Conservation (phyloP, 2,113 vertebrate species). For the Paralichthys olivaceus region DNA sequence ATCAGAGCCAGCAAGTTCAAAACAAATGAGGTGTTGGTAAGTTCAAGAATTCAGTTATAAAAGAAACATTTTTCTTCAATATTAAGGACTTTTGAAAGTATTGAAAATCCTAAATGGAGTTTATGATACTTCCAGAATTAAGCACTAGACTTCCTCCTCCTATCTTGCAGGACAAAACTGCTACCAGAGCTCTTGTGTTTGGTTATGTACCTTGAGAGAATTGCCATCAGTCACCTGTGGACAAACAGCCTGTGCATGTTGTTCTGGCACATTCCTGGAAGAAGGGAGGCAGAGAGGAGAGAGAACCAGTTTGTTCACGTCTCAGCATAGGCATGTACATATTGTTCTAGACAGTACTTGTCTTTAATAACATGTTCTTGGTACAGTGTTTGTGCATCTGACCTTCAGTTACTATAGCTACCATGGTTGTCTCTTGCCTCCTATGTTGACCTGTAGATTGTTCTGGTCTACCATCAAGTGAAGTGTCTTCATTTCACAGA, state of each 20-base stretch:
- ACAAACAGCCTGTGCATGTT: conserved; percentile 26
- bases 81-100: too few species aligned
- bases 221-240: background rate
- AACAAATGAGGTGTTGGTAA: too few species aligned
- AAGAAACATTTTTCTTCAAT: too few species aligned
- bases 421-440: background rate
- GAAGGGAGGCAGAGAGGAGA: background rate
- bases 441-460: background rate
- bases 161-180: background rate
- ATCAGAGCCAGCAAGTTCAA: too few species aligned
- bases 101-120: too few species aligned
- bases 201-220: background rate
- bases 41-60: too few species aligned
- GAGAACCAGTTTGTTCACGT: conserved; percentile 45
- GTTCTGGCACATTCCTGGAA: conserved; percentile 43
- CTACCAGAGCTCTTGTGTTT: background rate
- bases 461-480: background rate
- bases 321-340: background rate
- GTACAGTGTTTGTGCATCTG: background rate
- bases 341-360: conserved; percentile 15
- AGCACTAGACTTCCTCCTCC: background rate
- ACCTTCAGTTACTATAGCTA: background rate
- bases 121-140: too few species aligned
- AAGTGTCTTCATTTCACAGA: too few species aligned
- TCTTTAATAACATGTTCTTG: background rate